These are phyloP conservation scores for Acrossocheilus fasciatus DNA, from an alignment of 2,797 vertebrate genomes.

Conservation along the genomic window DNA sequence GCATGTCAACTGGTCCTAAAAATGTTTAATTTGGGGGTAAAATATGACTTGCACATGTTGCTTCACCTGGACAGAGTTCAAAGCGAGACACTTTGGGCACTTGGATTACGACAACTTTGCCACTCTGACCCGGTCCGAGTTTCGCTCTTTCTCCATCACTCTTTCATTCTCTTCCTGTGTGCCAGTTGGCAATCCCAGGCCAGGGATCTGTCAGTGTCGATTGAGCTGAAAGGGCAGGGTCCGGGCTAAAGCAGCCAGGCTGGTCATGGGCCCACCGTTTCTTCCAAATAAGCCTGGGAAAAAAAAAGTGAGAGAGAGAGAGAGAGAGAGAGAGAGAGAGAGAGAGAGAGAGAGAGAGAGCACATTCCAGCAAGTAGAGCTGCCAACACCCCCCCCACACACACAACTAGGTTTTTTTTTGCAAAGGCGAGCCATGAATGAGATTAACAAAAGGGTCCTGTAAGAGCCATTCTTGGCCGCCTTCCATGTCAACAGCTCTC, in stretches of 20 bases:
- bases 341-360: not conserved
- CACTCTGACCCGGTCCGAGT: slow-evolving; percentile 78
- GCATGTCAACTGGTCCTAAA: not conserved
- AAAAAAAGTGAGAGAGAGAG: slow-evolving; percentile 70
- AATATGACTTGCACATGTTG: slow-evolving; percentile 8
- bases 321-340: not conserved
- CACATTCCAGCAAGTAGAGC: slow-evolving; percentile 93
- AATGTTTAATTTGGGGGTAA: not conserved
- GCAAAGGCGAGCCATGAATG: slow-evolving; percentile 90
- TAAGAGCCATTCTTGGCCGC: slow-evolving; percentile 94
- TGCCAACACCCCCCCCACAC: slow-evolving; percentile 86
- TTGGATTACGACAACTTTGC: slow-evolving; percentile 7
- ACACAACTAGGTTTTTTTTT: slow-evolving; percentile 71
- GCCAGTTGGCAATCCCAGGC: slow-evolving; percentile 94
- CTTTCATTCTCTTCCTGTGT: slow-evolving; percentile 77
- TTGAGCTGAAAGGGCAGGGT: slow-evolving; percentile 85
- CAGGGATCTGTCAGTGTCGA: slow-evolving; percentile 98
- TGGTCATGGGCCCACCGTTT: slow-evolving; percentile 90
- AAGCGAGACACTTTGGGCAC: not conserved
- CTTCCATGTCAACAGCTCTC: slow-evolving; percentile 98
- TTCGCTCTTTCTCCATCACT: slow-evolving; percentile 72
- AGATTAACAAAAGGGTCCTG: slow-evolving; percentile 99
- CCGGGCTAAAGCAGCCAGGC: slow-evolving; percentile 85
- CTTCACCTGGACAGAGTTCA: slow-evolving; percentile 11
- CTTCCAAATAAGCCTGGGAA: slow-evolving; percentile 95